Evolutionary conservation across 2,113 vertebrate genomes (phyloP).

Genomic region (Drymodes brunneopygia): DNA sequence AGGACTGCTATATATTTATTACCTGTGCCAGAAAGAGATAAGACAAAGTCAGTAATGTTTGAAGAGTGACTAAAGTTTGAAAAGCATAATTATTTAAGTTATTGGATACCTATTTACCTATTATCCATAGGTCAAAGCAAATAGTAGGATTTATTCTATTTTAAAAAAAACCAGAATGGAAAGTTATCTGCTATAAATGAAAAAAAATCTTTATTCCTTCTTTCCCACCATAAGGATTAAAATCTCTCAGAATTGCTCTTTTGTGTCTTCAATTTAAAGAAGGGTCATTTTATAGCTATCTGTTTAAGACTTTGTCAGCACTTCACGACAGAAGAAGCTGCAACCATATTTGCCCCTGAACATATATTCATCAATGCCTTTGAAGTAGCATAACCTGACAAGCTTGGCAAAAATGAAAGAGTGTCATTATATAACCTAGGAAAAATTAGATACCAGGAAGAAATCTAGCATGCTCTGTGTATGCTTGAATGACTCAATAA

Average conservation of each 20-base stretch:
- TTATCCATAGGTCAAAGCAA: background rate
- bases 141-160: background rate
- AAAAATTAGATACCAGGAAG: background rate
- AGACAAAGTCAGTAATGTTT: background rate
- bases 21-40: background rate
- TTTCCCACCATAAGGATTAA: background rate
- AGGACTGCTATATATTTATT: background rate
- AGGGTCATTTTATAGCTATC: background rate
- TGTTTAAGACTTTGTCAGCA: background rate
- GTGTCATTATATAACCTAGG: background rate
- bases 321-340: background rate
- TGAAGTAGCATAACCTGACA: background rate
- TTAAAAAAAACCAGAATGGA: background rate
- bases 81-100: background rate
- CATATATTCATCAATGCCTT: background rate
- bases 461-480: background rate
- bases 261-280: background rate
- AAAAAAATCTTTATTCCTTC: background rate
- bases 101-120: background rate
- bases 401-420: background rate
- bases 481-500: slow-evolving; percentile 2
- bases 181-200: background rate
- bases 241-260: background rate
- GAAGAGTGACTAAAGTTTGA: background rate
- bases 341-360: background rate